phyloP scores from a whole-genome alignment of 2,113 vertebrate genomes.

The Pituophis catenifer region DNA sequence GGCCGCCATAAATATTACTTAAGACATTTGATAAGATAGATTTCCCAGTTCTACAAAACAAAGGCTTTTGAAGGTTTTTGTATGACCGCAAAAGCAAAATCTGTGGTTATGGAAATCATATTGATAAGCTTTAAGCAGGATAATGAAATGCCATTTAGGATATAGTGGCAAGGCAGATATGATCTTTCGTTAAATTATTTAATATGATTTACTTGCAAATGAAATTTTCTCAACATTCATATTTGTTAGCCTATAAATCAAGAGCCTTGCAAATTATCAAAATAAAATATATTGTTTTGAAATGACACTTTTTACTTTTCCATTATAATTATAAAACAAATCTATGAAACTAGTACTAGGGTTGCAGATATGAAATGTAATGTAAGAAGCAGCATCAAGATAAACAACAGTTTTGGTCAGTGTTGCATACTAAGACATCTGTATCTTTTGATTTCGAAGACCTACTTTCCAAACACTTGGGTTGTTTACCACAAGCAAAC shows the following conservation, averaged over 20 bases:
- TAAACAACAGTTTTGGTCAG: neutral
- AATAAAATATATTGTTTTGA: neutral
- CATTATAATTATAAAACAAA: neutral
- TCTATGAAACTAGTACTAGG: neutral
- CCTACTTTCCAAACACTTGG: neutral
- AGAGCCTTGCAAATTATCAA: neutral
- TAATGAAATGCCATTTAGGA: neutral
- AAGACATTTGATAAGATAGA: conserved; percentile 41
- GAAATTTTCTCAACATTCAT: neutral
- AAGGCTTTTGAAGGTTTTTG: neutral
- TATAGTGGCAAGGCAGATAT: neutral
- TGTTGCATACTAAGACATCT: neutral
- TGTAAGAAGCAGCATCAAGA: neutral
- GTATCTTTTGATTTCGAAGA: neutral
- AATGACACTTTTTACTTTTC: neutral
- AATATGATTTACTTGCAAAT: neutral
- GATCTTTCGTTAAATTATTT: neutral
- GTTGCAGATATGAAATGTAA: neutral
- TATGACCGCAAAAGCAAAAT: neutral
- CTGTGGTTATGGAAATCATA: conserved; percentile 29
- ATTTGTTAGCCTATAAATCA: neutral
- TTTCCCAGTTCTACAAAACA: conserved; percentile 26
- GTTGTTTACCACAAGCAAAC: neutral
- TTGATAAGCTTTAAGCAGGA: conserved; percentile 25
- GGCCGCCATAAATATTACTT: conserved; percentile 51